Percentiles rank a stretch among this genome's conserved stretches.
Conservation (phyloP, 2,113 vertebrate species). For the Takifugu bimaculatus region DNA sequence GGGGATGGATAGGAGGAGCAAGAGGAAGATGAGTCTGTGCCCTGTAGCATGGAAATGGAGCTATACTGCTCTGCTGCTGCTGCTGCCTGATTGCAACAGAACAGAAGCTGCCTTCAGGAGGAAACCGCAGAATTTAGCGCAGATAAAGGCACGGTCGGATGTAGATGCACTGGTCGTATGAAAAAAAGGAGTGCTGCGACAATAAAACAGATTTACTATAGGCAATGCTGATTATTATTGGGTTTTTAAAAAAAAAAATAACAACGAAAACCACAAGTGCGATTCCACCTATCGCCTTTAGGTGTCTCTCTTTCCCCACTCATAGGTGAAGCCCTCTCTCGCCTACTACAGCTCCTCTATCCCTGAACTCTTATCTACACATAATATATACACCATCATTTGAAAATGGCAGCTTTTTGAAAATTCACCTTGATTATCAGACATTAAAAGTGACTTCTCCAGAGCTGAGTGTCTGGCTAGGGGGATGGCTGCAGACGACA, state of each 20-base stretch:
- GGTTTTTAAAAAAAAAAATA: conserved; percentile 3
- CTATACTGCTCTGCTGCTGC: conserved; percentile 57
- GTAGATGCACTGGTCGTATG: background rate
- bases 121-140: conserved; percentile 28
- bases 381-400: conserved; percentile 87
- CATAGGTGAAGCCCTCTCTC: conserved; percentile 62
- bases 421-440: conserved; percentile 95
- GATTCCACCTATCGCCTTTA: conserved; percentile 68
- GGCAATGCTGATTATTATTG: conserved; percentile 34
- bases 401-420: conserved; percentile 95
- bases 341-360: conserved; percentile 57
- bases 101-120: conserved; percentile 49
- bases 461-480: conserved; percentile 89
- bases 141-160: conserved; percentile 1
- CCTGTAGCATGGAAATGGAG: conserved; percentile 68
- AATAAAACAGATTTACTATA: conserved; percentile 8
- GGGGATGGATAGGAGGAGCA: conserved; percentile 50
- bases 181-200: background rate
- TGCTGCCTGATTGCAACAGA: conserved; percentile 50
- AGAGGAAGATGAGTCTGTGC: conserved; percentile 66
- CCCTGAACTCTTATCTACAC: conserved; percentile 72
- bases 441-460: conserved; percentile 91
- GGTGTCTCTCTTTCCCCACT: conserved; percentile 89
- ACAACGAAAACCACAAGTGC: conserved; percentile 38
- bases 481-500: conserved; percentile 89